Evolutionary conservation across 2,797 vertebrate genomes (phyloP).

Genomic region (Scarus forsteni): DNA sequence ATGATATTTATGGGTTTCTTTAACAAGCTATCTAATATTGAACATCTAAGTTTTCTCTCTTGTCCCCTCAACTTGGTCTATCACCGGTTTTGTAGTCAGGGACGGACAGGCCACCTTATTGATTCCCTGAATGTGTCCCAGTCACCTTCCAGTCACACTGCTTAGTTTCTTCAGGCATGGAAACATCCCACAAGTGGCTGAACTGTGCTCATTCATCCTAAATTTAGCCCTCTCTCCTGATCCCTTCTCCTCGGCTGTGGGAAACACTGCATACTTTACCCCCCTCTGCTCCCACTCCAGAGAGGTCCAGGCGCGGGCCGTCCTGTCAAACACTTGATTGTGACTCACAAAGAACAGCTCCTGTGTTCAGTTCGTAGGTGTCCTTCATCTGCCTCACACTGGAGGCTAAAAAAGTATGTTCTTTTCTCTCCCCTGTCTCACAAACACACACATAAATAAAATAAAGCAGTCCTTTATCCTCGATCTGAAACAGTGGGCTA

Average conservation of each 20-base stretch:
- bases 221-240: constrained; percentile 66
- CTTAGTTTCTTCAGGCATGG: constrained; percentile 7
- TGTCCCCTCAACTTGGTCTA: background rate
- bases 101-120: background rate
- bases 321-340: constrained; percentile 57
- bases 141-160: constrained; percentile 43
- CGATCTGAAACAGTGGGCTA: constrained; percentile 57
- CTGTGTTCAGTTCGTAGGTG: constrained; percentile 67
- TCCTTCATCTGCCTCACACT: constrained; percentile 53
- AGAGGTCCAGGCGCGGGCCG: constrained; percentile 17
- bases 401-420: constrained; percentile 29
- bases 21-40: background rate
- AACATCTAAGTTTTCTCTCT: background rate
- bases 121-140: constrained; percentile 23
- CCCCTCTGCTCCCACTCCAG: constrained; percentile 17
- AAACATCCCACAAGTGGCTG: constrained; percentile 58
- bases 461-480: constrained; percentile 58
- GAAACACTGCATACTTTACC: constrained; percentile 50
- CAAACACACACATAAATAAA: constrained; percentile 47
- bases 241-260: constrained; percentile 53
- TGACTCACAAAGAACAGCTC: constrained; percentile 59
- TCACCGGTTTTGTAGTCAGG: background rate
- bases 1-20: background rate
- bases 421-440: constrained; percentile 10
- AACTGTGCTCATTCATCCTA: constrained; percentile 68